Evolutionary conservation across 2,113 vertebrate species (phyloP).

Genomic region (Trichomycterus rosablanca): DNA sequence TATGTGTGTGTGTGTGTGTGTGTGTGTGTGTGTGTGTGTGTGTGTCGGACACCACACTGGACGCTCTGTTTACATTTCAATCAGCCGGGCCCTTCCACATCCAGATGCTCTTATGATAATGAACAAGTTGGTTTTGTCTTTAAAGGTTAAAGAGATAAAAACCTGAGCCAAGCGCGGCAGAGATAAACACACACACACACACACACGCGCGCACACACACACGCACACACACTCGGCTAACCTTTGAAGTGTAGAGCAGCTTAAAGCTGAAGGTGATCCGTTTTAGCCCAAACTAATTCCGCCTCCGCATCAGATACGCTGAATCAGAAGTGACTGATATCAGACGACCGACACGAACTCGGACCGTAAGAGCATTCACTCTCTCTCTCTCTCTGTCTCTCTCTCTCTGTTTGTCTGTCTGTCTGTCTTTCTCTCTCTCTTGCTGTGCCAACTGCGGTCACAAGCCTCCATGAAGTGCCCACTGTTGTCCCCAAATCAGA

Average conservation of each 20-base stretch:
- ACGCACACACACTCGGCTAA: slow-evolving; percentile 8
- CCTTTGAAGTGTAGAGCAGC: slow-evolving; percentile 4
- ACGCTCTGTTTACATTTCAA: slow-evolving; percentile 58
- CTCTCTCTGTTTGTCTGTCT: too few relatives aligned
- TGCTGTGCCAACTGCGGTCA: slow-evolving; percentile 3
- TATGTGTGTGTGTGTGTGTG: neutral
- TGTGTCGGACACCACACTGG: neutral
- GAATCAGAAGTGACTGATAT: neutral
- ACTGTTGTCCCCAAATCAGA: neutral
- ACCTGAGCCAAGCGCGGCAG: slow-evolving; percentile 38
- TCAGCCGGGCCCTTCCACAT: slow-evolving; percentile 41
- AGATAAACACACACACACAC: slow-evolving; percentile 26
- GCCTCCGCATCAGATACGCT: slow-evolving; percentile 5
- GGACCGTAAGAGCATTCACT: too few relatives aligned
- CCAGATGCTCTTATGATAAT: slow-evolving; percentile 61
- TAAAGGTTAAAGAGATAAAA: slow-evolving; percentile 47
- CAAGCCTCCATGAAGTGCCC: slow-evolving; percentile 3
- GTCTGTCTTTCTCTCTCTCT: too few relatives aligned
- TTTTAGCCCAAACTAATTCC: slow-evolving; percentile 18
- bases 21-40: slow-evolving; percentile 2
- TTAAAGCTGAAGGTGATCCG: slow-evolving; percentile 20
- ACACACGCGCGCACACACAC: slow-evolving; percentile 13
- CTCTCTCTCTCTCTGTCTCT: too few relatives aligned
- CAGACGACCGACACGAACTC: neutral
- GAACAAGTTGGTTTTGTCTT: slow-evolving; percentile 46